A percentile compares a stretch with the other conserved stretches of the same genome.
Evolutionary conservation across 2,888 invertebrate species (phyloP).

Genomic region (Tridacna crocea): DNA sequence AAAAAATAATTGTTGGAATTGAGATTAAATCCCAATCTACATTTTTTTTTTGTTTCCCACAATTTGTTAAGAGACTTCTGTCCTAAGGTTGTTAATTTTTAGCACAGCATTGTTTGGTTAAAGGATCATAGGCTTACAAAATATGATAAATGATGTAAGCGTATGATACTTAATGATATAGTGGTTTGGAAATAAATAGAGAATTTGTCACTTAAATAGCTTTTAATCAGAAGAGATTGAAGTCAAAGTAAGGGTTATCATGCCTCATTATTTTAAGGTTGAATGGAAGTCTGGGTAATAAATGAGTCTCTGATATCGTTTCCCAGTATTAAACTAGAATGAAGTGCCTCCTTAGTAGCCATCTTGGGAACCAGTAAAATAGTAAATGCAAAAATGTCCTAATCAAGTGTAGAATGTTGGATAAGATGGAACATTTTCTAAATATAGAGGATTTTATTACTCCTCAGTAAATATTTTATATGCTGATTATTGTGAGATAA

Average conservation of each 20-base stretch:
- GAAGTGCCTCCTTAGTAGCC: not conserved
- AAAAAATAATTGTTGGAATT: not conserved
- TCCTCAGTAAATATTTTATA: constrained; percentile 12
- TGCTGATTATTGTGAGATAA: constrained; percentile 5
- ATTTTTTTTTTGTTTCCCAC: too few relatives aligned
- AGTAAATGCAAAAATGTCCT: not conserved
- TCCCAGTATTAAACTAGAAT: constrained; percentile 16
- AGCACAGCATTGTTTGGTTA: too few relatives aligned
- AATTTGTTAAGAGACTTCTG: too few relatives aligned
- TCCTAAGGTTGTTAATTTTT: too few relatives aligned
- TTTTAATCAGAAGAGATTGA: too few relatives aligned
- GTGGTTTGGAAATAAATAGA: too few relatives aligned
- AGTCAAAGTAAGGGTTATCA: not conserved
- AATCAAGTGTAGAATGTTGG: not conserved
- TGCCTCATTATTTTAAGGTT: not conserved
- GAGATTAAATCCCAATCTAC: not conserved
- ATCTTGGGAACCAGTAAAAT: not conserved
- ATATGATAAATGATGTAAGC: too few relatives aligned
- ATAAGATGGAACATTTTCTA: not conserved
- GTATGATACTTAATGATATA: too few relatives aligned
- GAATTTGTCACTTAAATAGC: too few relatives aligned
- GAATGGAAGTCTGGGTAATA: constrained; percentile 7
- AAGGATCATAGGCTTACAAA: too few relatives aligned
- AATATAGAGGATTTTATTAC: not conserved
- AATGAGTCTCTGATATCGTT: not conserved